A percentile compares a stretch with the other conserved stretches of the same genome.
Evolutionary conservation across 2,888 invertebrate species (phyloP).

Genomic region (Acleris sparsana): DNA sequence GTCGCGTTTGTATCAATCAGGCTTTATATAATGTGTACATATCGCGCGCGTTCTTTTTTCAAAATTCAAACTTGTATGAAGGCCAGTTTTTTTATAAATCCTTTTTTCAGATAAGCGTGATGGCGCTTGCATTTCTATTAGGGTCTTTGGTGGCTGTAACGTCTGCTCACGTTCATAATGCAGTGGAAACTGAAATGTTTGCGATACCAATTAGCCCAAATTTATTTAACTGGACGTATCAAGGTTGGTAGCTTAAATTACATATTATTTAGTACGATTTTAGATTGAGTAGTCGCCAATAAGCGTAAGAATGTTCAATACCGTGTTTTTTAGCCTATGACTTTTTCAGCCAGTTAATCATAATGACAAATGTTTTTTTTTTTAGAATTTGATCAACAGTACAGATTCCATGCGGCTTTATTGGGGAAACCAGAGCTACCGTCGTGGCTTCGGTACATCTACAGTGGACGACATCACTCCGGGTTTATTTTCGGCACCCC

Average conservation of each 20-base stretch:
- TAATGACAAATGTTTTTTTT: too few species aligned
- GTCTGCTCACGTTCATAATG: slow-evolving; percentile 68
- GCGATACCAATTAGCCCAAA: slow-evolving; percentile 89
- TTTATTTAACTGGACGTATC: slow-evolving; percentile 91
- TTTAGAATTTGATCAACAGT: slow-evolving; percentile 84
- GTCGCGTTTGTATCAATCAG: slow-evolving; percentile 2
- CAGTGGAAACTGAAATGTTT: slow-evolving; percentile 89
- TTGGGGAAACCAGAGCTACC: slow-evolving; percentile 92
- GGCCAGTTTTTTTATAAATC: slow-evolving; percentile 30
- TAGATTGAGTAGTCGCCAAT: background rate
- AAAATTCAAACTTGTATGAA: slow-evolving; percentile 1
- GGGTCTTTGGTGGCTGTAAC: slow-evolving; percentile 27
- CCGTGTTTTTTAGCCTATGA: too few species aligned
- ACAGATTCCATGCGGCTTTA: slow-evolving; percentile 89
- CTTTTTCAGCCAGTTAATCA: slow-evolving; percentile 4
- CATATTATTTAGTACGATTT: slow-evolving; percentile 6
- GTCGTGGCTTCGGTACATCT: slow-evolving; percentile 92
- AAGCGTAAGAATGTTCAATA: background rate
- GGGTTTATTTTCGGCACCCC: slow-evolving; percentile 95
- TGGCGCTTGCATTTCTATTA: slow-evolving; percentile 28
- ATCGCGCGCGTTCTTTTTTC: background rate
- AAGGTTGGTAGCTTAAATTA: slow-evolving; percentile 71
- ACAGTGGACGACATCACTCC: slow-evolving; percentile 89
- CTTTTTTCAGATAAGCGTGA: slow-evolving; percentile 37
- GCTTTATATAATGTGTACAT: background rate